Percentiles rank a stretch among this genome's conserved stretches.
phyloP scores from a whole-genome alignment of 2,888 invertebrate genomes.

The Parasteatoda lunata region DNA sequence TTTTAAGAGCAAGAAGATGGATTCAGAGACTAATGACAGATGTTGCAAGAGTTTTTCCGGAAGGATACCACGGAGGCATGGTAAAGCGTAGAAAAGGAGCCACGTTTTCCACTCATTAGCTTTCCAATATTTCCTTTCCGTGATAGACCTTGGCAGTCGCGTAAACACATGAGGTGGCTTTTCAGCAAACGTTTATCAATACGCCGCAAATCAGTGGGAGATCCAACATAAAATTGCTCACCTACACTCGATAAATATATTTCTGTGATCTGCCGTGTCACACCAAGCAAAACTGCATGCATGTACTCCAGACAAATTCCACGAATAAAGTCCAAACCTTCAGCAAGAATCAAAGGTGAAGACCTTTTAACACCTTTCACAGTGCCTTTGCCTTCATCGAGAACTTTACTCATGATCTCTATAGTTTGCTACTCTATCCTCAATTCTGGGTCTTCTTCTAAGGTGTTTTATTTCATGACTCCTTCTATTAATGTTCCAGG shows the following conservation, averaged over 20 bases:
- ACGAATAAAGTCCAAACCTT: constrained; percentile 15
- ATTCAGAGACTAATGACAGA: not conserved
- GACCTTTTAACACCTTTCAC: not conserved
- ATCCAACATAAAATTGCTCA: constrained; percentile 11
- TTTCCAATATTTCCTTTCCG: constrained; percentile 18
- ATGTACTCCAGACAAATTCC: constrained; percentile 18
- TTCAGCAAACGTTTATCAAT: not conserved
- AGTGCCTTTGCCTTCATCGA: not conserved
- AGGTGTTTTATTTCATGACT: not conserved
- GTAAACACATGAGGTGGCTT: not conserved
- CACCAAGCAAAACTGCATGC: constrained; percentile 16
- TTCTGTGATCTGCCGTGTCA: constrained; percentile 6
- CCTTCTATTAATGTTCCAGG: not conserved
- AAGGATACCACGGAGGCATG: not conserved
- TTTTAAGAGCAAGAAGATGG: not conserved
- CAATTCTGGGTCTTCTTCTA: not conserved
- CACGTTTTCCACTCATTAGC: not conserved
- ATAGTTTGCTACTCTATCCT: not conserved
- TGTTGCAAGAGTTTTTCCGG: constrained; percentile 5
- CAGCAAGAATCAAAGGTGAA: constrained; percentile 11
- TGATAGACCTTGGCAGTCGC: constrained; percentile 7
- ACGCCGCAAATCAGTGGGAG: constrained; percentile 11
- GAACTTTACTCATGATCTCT: constrained; percentile 2
- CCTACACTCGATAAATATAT: constrained; percentile 10
- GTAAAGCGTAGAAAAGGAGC: too few species aligned